Evolutionary conservation across 2,113 vertebrate species (phyloP).

Genomic region (Scatophagus argus): DNA sequence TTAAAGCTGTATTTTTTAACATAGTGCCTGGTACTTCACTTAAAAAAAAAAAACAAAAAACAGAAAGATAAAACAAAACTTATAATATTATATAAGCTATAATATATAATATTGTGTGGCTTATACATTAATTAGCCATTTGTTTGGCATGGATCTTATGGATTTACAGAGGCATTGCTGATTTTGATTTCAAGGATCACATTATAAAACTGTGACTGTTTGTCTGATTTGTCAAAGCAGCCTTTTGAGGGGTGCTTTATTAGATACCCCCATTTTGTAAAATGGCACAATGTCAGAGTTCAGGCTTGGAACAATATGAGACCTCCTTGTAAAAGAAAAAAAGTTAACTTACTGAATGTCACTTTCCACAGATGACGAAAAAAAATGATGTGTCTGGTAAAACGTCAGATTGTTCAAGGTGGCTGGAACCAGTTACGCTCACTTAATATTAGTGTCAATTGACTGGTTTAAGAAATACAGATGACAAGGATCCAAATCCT

Average conservation of each 20-base stretch:
- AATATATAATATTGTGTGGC: no score
- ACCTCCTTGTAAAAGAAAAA: background rate
- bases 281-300: slow-evolving; percentile 6
- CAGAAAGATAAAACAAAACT: no score
- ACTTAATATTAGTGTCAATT: slow-evolving; percentile 70
- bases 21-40: background rate
- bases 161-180: background rate
- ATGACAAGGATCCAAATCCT: slow-evolving; percentile 69
- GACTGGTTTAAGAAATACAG: slow-evolving; percentile 69
- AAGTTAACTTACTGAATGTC: slow-evolving; percentile 46
- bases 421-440: slow-evolving; percentile 60
- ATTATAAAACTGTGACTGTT: background rate
- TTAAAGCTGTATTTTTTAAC: background rate
- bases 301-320: background rate
- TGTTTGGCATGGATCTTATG: background rate
- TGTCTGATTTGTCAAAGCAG: background rate
- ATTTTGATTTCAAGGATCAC: background rate
- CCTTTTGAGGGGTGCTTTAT: background rate
- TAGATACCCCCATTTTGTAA: slow-evolving; percentile 6
- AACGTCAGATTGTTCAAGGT: slow-evolving; percentile 64
- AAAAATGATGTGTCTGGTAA: slow-evolving; percentile 9
- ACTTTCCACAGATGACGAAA: slow-evolving; percentile 41
- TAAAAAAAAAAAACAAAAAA: no score
- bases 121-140: background rate
- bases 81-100: no score